Evolutionary conservation across 2,113 vertebrate species (phyloP), one percentile per base, ranked within the genome.

Genomic region (Pycnonotus jocosus): DNA sequence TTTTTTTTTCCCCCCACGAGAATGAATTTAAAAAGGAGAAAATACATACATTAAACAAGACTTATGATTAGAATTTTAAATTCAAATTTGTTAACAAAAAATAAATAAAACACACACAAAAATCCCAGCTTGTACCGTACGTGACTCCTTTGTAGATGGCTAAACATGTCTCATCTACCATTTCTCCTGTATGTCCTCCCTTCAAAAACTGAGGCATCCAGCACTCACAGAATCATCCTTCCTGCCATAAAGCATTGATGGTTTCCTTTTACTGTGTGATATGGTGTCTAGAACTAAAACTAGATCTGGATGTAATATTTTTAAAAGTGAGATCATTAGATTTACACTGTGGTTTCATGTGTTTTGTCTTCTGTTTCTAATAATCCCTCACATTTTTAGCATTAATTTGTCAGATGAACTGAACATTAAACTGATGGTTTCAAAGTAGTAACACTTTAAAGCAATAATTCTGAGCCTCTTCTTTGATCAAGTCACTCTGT

Each of bases 281-380:
- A 78, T 45, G 27, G 5, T 68, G 17, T 48, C 65, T 87, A 93
- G 81, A 90, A 84, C n/a, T 90, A 79, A 56, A 81, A 90, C 37
- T 74, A 70, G 61, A 85, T 82, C 82, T 85, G 94, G 48, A 90
- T 76, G 61, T 9, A 76, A 76, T 85, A 88, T 80, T 94, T 90
- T 68, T 1, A 60, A 80, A 85, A 68, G 53, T 92, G 64, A 81
- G 54, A 66, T 93, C 47, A 78, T 42, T 83, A 22, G 72, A 53
- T 92, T 92, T 86, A 53, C 62, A 12, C 45, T 61, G 62, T 80
- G 68, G 62, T 83, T 95, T 93, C 64, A 64, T 88, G 60, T 81
- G 47, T 66, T 88, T 82, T 90, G 40, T 90, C 45, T 85, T 68
- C 68, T 95, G 50, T 81, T 95, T 95, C 68, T 83, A 86, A 86